phyloP scores from a whole-genome alignment of 1,140 invertebrate species.

The Maniola jurtina region DNA sequence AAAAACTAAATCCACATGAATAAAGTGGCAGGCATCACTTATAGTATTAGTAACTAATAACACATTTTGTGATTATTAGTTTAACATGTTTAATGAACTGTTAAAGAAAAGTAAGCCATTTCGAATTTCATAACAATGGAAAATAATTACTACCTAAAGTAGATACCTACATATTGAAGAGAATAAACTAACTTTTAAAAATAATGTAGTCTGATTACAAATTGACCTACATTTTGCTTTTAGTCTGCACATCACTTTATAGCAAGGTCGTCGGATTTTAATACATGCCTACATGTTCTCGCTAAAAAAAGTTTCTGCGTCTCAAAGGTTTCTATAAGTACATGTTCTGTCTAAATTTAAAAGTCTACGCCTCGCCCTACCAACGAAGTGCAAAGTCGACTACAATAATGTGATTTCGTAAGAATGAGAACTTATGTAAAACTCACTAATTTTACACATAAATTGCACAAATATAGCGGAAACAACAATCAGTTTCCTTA shows the following conservation, averaged over 20 bases:
- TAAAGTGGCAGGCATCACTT: too few relatives aligned
- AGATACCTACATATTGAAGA: background rate
- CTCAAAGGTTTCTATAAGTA: background rate
- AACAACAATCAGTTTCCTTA: too few relatives aligned
- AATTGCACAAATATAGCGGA: too few relatives aligned
- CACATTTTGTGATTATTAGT: background rate
- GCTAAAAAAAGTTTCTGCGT: background rate
- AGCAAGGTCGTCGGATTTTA: constrained; percentile 13
- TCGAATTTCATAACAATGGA: background rate
- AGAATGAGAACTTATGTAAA: too few relatives aligned
- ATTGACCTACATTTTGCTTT: constrained; percentile 11
- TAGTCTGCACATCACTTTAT: constrained; percentile 12
- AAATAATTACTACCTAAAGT: background rate
- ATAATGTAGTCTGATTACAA: constrained; percentile 6
- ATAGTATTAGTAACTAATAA: too few relatives aligned
- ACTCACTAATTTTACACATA: too few relatives aligned
- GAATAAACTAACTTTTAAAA: background rate
- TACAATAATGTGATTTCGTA: too few relatives aligned
- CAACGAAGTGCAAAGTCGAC: too few relatives aligned
- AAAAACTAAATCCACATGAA: too few relatives aligned
- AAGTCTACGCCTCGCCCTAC: background rate
- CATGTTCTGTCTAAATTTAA: background rate
- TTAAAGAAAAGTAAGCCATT: too few relatives aligned
- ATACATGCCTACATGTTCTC: background rate
- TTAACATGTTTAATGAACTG: background rate